Conservation (phyloP, 2,113 vertebrate species). For the Anguilla japonica region DNA sequence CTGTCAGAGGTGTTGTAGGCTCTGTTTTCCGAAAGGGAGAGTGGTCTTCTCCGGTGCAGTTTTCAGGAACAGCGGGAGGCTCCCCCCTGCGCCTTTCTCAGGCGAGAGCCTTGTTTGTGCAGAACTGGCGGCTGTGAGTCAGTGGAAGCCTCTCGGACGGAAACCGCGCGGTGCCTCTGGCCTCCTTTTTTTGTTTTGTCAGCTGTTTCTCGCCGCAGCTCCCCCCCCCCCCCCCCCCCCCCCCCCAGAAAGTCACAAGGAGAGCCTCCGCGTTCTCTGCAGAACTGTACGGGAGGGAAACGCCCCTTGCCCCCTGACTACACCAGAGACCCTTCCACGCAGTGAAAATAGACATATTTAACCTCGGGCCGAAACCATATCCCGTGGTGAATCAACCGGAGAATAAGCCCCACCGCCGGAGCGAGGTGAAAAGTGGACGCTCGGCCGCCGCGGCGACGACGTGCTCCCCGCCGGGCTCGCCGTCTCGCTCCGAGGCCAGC, state of each 20-base stretch:
- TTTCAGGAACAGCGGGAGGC: slow-evolving; percentile 1
- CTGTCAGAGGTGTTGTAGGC: background rate
- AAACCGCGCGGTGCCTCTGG: slow-evolving; percentile 18
- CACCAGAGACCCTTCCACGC: too few species aligned
- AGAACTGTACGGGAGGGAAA: too few species aligned
- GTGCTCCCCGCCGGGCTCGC: slow-evolving; percentile 19
- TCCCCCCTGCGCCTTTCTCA: background rate
- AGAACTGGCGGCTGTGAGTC: slow-evolving; percentile 26
- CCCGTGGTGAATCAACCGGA: too few species aligned
- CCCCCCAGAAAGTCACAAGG: too few species aligned
- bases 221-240: slow-evolving; percentile 5
- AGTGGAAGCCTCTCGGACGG: slow-evolving; percentile 29
- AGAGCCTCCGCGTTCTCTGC: too few species aligned
- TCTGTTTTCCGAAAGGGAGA: background rate
- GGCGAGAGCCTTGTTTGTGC: slow-evolving; percentile 21
- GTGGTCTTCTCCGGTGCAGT: background rate
- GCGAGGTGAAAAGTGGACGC: slow-evolving; percentile 12
- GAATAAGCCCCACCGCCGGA: too few species aligned
- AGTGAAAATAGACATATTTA: too few species aligned
- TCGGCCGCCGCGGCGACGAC: slow-evolving; percentile 24
- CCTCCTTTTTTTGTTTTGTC: slow-evolving; percentile 28
- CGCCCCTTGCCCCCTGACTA: too few species aligned
- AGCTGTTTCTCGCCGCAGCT: slow-evolving; percentile 18
- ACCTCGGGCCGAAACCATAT: too few species aligned
- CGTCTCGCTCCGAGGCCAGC: too few species aligned